Evolutionary conservation across 2,888 invertebrate species (phyloP).

Genomic region (Oscheius sp.): DNA sequence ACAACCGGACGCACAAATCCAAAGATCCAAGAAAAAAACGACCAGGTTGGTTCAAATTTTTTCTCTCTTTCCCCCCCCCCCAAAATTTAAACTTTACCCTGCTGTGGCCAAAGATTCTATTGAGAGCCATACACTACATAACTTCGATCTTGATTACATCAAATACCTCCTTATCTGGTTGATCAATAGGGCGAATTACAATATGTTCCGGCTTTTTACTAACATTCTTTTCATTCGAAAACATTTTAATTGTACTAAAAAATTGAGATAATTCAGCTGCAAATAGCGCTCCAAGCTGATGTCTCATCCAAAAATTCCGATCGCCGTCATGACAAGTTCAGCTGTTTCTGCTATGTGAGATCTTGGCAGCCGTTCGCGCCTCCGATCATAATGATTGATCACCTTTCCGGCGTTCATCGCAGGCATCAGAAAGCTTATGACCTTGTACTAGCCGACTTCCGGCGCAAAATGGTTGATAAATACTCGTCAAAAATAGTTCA

Average conservation of each 20-base stretch:
- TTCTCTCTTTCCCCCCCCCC: neutral
- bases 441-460: neutral
- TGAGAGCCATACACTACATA: neutral
- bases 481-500: too few species aligned
- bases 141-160: neutral
- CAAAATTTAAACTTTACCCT: neutral
- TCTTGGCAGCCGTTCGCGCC: conserved; percentile 26
- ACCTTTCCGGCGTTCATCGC: conserved; percentile 16
- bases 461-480: too few species aligned
- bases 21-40: too few species aligned
- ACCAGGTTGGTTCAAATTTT: neutral
- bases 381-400: conserved; percentile 22
- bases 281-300: neutral
- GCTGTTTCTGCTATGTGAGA: conserved; percentile 15
- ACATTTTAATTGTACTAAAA: too few species aligned
- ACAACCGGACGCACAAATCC: neutral
- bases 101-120: neutral
- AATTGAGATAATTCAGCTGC: neutral
- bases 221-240: neutral
- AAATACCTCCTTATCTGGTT: neutral
- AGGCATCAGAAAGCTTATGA: neutral
- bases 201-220: conserved; percentile 4
- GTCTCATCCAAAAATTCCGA: conserved; percentile 15
- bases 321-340: conserved; percentile 18
- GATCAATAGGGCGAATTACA: conserved; percentile 13